Conservation (phyloP, 2,797 vertebrate species). For the Mastacembelus armatus region DNA sequence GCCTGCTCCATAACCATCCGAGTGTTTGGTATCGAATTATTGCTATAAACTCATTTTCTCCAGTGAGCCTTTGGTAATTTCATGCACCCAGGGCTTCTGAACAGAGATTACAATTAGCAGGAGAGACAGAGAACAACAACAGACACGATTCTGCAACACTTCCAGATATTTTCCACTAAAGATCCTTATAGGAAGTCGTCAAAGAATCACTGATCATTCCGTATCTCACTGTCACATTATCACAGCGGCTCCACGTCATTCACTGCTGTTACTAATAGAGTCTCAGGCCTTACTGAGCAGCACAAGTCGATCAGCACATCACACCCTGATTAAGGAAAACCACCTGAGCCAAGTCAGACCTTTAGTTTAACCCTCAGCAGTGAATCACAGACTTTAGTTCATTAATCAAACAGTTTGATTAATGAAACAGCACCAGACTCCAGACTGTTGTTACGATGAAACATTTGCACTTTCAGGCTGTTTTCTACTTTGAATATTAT, state of each 20-base stretch:
- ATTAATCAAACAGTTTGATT: too few relatives aligned
- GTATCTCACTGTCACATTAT: background rate
- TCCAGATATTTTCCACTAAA: slow-evolving; percentile 30
- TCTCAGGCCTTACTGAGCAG: slow-evolving; percentile 21
- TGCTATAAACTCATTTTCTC: slow-evolving; percentile 52
- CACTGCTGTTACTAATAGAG: slow-evolving; percentile 22
- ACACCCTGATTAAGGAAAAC: background rate
- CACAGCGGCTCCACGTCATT: background rate
- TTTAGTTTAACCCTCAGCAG: background rate
- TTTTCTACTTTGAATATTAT: too few relatives aligned
- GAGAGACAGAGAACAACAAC: slow-evolving; percentile 18
- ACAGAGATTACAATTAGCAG: slow-evolving; percentile 53
- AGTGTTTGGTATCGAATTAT: slow-evolving; percentile 51
- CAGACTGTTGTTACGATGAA: too few relatives aligned
- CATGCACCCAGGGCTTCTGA: slow-evolving; percentile 43
- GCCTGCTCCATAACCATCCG: slow-evolving; percentile 36
- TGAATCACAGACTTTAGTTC: too few relatives aligned
- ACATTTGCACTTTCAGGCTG: too few relatives aligned
- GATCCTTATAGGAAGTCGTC: slow-evolving; percentile 21
- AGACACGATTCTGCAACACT: slow-evolving; percentile 23
- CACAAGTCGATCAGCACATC: background rate
- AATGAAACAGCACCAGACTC: too few relatives aligned
- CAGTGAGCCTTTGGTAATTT: slow-evolving; percentile 49
- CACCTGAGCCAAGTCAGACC: background rate
- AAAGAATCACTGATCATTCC: too few relatives aligned